A percentile compares a stretch with the other conserved stretches of the same genome.
These are phyloP conservation scores for Stenoptilia bipunctidactyla DNA, from an alignment of 2,888 invertebrate genomes.

Conservation along the genomic window DNA sequence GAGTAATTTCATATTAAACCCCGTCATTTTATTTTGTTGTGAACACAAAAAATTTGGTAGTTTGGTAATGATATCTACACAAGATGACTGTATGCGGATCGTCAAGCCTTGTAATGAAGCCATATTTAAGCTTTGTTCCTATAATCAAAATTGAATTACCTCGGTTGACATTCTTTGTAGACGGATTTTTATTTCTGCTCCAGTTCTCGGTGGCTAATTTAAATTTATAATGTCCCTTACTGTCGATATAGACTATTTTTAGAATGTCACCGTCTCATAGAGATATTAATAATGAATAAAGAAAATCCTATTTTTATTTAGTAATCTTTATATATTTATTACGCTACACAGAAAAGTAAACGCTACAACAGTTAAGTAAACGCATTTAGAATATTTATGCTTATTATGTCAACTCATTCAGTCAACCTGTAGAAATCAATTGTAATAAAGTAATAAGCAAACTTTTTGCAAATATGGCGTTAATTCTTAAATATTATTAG, in stretches of 20 bases:
- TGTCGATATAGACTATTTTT: slow-evolving; percentile 23
- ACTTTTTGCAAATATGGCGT: no score
- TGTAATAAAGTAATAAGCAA: no score
- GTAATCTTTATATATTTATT: no score
- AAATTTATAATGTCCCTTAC: slow-evolving; percentile 45
- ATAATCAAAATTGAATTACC: slow-evolving; percentile 72
- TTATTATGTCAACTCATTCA: no score
- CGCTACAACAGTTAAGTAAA: no score
- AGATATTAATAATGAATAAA: no score
- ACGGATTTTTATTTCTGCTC: slow-evolving; percentile 60
- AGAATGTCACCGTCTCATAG: slow-evolving; percentile 8
- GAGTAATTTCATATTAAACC: slow-evolving; percentile 56
- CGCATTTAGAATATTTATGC: no score
- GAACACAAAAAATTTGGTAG: slow-evolving; percentile 34
- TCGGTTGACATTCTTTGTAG: slow-evolving; percentile 61
- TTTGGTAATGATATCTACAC: slow-evolving; percentile 64
- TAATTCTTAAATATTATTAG: no score
- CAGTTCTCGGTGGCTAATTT: slow-evolving; percentile 53
- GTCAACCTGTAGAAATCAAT: no score
- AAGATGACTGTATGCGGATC: slow-evolving; percentile 64
- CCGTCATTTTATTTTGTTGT: slow-evolving; percentile 53
- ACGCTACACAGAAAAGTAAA: no score
- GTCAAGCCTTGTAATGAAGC: slow-evolving; percentile 58
- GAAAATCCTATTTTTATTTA: no score
- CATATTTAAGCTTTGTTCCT: slow-evolving; percentile 64